Evolutionary conservation across 2,888 invertebrate genomes (phyloP).

Genomic region (Adelphocoris suturalis): DNA sequence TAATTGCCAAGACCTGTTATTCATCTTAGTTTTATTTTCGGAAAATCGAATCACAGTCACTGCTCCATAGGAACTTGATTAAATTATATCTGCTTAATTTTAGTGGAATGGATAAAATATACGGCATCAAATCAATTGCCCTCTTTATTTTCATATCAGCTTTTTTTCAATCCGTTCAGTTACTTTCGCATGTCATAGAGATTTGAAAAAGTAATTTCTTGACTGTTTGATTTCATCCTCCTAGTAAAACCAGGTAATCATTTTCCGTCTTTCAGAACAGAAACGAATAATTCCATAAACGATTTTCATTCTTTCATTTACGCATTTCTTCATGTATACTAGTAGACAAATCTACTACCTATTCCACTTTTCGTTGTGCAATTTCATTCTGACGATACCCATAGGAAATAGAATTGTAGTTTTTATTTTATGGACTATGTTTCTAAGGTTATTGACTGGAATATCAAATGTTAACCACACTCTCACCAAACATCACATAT

Average conservation of each 20-base stretch:
- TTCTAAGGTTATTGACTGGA: slow-evolving; percentile 35
- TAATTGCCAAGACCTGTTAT: slow-evolving; percentile 78
- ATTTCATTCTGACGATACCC: neutral
- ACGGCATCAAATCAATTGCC: neutral
- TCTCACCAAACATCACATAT: slow-evolving; percentile 61
- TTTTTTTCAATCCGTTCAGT: neutral
- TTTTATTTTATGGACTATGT: neutral
- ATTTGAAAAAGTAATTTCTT: neutral
- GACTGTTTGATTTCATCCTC: neutral
- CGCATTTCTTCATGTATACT: neutral
- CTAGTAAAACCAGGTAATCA: neutral
- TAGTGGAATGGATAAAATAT: neutral
- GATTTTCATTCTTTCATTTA: no score
- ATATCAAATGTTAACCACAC: slow-evolving; percentile 43
- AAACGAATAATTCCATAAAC: neutral
- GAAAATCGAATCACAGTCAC: slow-evolving; percentile 2
- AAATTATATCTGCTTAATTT: neutral
- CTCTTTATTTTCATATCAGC: neutral
- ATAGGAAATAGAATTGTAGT: neutral
- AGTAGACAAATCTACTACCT: neutral
- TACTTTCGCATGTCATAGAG: neutral
- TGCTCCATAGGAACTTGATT: neutral
- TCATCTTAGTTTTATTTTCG: neutral
- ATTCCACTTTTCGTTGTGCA: neutral
- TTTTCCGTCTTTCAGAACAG: neutral